Evolutionary conservation across 2,888 invertebrate species (phyloP), one percentile per base, ranked within the genome.

Genomic region (Camptogramma bilineatum): DNA sequence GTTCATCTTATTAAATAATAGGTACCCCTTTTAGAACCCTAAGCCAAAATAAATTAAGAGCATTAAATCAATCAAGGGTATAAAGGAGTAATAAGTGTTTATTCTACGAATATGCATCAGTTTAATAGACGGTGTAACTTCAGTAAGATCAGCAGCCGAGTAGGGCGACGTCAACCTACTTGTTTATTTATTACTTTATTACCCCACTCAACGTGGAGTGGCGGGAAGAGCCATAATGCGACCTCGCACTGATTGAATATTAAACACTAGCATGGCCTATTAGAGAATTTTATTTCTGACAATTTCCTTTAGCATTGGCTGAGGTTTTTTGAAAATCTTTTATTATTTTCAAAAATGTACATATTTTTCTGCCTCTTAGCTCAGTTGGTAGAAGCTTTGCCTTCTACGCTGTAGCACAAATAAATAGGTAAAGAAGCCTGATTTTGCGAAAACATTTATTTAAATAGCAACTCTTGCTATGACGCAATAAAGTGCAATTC

Each of bases 171-270:
- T 76, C 79, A 75, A 72, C 73, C 83, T 83, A 80, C 86, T 89
- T 87, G 84, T 86, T 87, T 90, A 90, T 89, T 87, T 88, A 88
- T 87, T 82, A 85, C 86, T 84, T 88, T 89, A 87, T 86, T 85
- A 85, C 86, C 88, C 84, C 84, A 87, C 85, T 88, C 87, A 83
- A 82, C 78, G 83, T 79, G 73, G 86, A 86, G 84, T 84, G 86
- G 85, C 83, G 81, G 85, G 79, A 82, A 82, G 78, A 82, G 81
- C 82, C 85, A 86, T 87, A 86, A 83, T 84, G 81, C 79, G 82
- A 83, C 85, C 85, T 82, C 77, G 68, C 79, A 78, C 84, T 85
- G 85, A 88, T 88, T 87, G 85, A 88, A 88, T 89, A 88, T 87
- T 87, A 84, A 88, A 85, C 83, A 82, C 79, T 78, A 74, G 71